Base-by-base conservation (phyloP, 2,113 vertebrate species). In the Elanus axillaris region DNA sequence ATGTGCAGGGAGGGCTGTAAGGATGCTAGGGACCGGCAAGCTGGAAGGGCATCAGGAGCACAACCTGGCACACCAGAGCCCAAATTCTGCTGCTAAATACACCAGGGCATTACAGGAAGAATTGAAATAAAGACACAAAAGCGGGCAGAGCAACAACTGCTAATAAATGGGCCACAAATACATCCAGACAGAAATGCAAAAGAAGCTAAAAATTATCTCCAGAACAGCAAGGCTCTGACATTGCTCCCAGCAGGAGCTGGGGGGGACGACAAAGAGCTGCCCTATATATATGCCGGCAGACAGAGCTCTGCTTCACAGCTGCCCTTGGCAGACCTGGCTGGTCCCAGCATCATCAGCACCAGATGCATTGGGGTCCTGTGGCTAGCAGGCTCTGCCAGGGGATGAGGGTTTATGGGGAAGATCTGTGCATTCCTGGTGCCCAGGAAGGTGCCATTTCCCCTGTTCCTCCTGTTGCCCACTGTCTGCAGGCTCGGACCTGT, bases 221-320 rank as follows among this genome's bases (percentile, higher is more conserved):
- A 60, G 50, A 38, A n/a, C 11, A 40, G 47, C 36, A 60, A 52
- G 45, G 48, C 10, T 50, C 53, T 69, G 43, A 16, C 36, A 21
- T 9, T 38, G 34, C 12, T 82, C 66, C 31, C 26, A 55, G 48
- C 20, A 82, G 52, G 38, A 68, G 14, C 6, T 21, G 31, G 45
- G 9, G n/a, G 31, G 2, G n/a, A n/a, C n/a, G n/a, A 48, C 42
- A 36, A 38, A 71, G 55, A 71, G 13, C 47, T 5, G 0, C 10
- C 62, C 20, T 5, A 4, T 1, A 0, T 1, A 0, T 22, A 13
- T 2, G 7, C 0, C 6, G 32, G 55, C 53, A 58, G 72, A 19
- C 20, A 71, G 27, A 59, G 43, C 36, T 89, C 45, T 21, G 29
- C 16, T 7, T 13, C 16, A 2, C 0, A 2, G 52, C 36, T 78